Evolutionary conservation across 2,797 vertebrate genomes (phyloP), one percentile per base, ranked within the genome.

Genomic region (Xenopus petersii): DNA sequence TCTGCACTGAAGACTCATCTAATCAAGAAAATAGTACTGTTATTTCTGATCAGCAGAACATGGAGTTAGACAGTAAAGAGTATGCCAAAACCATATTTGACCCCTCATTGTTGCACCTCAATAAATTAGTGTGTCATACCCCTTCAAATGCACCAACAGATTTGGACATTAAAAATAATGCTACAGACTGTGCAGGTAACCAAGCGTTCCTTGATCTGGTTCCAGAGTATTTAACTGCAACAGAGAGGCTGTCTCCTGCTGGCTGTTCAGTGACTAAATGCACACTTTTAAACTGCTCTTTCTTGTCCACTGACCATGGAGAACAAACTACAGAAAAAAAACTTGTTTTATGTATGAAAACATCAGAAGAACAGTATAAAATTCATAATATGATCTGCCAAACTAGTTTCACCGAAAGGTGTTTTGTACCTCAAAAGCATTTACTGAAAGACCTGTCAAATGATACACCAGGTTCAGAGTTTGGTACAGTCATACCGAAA

Each of bases 1-100:
- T 99, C 74, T 95, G 95, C 88, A 94, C 91, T 17, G 98, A 99
- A 87, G 93, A 95, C 72, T 85, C 55, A 36, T 72, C 82, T 12
- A 84, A 81, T 75, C 67, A 85, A 0, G 79, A 83, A 80, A 84
- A 91, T 62, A 85, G 87, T 15, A 76, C 82, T 62, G 88, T 89
- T 64, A 82, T 75, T 81, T 85, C 85, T 78, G 84, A 82, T 80
- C 83, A 88, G 83, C 86, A 64, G 74, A 83, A 79, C 74, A 80
- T 86, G 81, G 91, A 85, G 80, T 88, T 84, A 82, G 87, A 89
- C 56, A 82, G 79, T 47, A 80, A 89, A 78, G 85, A 85, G 83
- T 81, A 81, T 83, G 11, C 77, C 51, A 85, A 83, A 86, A 85
- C 83, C 68, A 88, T 87, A 76, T 80, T 80, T 80, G 81, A 81